Percentiles rank a stretch among this genome's conserved stretches.
Conservation (phyloP, 2,113 vertebrate genomes). For the Seriola rivoliana region DNA sequence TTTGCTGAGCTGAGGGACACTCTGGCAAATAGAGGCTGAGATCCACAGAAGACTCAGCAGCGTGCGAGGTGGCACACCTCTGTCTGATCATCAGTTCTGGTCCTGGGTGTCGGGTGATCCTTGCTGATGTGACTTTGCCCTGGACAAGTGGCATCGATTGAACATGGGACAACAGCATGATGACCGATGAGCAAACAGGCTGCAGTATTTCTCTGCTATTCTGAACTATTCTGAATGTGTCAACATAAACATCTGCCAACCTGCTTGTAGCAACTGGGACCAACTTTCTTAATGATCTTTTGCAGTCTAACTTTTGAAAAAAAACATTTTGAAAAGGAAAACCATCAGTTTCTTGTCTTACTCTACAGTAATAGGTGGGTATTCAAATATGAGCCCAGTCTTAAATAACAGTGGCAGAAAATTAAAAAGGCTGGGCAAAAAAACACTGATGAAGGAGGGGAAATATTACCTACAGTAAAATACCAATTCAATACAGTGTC, state of each 20-base stretch:
- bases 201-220: slow-evolving; percentile 1
- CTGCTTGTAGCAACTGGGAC: not conserved
- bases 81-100: slow-evolving; percentile 61
- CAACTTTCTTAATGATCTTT: not conserved
- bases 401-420: too few species aligned
- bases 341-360: too few species aligned
- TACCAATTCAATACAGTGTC: too few species aligned
- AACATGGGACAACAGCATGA: not conserved
- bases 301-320: not conserved
- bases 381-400: too few species aligned
- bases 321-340: too few species aligned
- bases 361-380: too few species aligned
- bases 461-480: too few species aligned
- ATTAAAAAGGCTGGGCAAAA: too few species aligned
- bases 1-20: slow-evolving; percentile 75
- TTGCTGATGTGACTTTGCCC: slow-evolving; percentile 35
- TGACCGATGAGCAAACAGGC: slow-evolving; percentile 28
- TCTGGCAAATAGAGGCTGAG: slow-evolving; percentile 74
- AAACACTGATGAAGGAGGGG: too few species aligned
- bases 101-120: slow-evolving; percentile 42
- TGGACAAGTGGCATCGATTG: slow-evolving; percentile 25
- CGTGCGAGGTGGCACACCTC: slow-evolving; percentile 21
- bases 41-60: slow-evolving; percentile 42
- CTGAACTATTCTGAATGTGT: not conserved
- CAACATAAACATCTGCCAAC: not conserved